Evolutionary conservation across 2,888 invertebrate species (phyloP), one percentile per base, ranked within the genome.

Genomic region (Lasioglossum malachurum): DNA sequence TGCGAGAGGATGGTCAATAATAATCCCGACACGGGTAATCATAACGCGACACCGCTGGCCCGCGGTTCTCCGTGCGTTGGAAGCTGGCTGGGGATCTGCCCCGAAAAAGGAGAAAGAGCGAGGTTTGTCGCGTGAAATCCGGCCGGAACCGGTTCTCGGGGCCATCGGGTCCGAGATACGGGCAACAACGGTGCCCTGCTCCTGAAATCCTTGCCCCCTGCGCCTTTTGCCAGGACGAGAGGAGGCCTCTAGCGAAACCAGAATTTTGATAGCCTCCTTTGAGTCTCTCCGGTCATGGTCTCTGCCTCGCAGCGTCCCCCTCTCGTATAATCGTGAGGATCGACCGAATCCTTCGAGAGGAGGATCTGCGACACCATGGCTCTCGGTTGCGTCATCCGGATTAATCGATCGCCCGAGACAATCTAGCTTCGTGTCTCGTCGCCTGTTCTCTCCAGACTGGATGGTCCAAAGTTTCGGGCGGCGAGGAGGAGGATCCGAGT

Each of bases 91-190:
- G 80, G 80, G 83, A 82, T 88, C 83, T 35, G 31, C 16, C 79
- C 87, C 89, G 84, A 87, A 91, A 89, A 91, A 89, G 88, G 88
- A 88, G 86, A 91, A 91, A 89, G 80, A 60, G 60, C 14, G 23
- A 23, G 53, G 84, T 81, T 81, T 87, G 90, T 91, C 84, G 86
- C 88, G 84, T 82, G 83, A 90, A 85, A 86, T 82, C 81, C 84
- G 75, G 83, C 31, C 60, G 84, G 75, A 91, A 91, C 90, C 91
- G 90, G 90, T 91, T 91, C 75, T 86, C 82, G 87, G 88, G 90
- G 88, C 84, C 88, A 67, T 82, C 91, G 86, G 83, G 90, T 88
- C 88, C 84, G 44, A 82, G 84, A 80, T 84, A 35, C 67, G 0
- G 23, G 83, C 88, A 69, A 35, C 79, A 86, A 88, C 84, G 80